Base-by-base conservation (phyloP, 2,888 invertebrate species). In the Tipula confusa region DNA sequence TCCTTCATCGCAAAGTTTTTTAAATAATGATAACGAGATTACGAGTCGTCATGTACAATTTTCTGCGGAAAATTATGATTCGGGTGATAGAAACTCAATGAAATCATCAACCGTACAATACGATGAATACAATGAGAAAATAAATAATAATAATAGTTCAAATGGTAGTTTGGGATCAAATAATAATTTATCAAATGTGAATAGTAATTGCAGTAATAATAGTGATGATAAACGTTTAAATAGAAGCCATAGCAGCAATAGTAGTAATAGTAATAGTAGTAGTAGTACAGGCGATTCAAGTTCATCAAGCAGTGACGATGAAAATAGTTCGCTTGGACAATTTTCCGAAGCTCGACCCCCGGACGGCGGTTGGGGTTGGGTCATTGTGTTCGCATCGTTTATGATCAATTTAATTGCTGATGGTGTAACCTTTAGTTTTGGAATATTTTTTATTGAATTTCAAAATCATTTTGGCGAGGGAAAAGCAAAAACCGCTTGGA, bases 361-460 rank as follows among this genome's bases (percentile, higher is more conserved):
- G 1, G 97, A 97, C 88, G 97, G 96, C 9, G 97, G 97, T 13
- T 97, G 95, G 95, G 97, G 97, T 4, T 98, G 97, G 97, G 94
- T 97, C 33, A 93, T 98, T 83, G 97, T 97, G 0, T 93, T 94
- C 84, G 96, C 96, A 29, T 94, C 96, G 0, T 97, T 98, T 88
- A 92, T 97, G 90, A 95, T 97, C 85, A 97, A 97, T 88, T 91
- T 97, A 85, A 96, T 98, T 86, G 96, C 96, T 64, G 98, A 98
- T 88, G 98, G 98, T 1, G 94, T 97, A 86, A 96, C 96, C 0
- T 97, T 97, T 90, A 96, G 96, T 85, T 97, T 97, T 89, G 98
- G 98, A 84, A 94, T 97, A 3, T 94, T 98, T 87, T 97, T 93
- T 89, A 94, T 95, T 1, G 95, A 96, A 87, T 95, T 98, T 87